These are phyloP conservation scores for Sylvia atricapilla DNA, from an alignment of 2,113 vertebrate genomes.

Conservation along the genomic window DNA sequence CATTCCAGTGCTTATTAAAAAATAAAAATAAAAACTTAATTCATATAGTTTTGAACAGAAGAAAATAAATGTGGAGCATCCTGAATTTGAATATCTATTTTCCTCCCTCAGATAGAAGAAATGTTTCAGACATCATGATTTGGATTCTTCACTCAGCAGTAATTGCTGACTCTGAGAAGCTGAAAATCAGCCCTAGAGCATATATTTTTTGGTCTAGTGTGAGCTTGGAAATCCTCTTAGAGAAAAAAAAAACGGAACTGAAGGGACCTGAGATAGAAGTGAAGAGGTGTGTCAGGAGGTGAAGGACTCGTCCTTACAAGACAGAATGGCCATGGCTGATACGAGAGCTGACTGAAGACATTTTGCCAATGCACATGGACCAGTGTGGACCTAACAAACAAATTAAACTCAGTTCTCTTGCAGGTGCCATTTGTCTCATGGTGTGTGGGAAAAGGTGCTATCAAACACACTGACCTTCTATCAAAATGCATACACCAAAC, in stretches of 20 bases:
- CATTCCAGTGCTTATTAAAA: rapidly evolving
- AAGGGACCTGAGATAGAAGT: not conserved
- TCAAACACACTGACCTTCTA: not conserved
- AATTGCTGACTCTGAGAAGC: not conserved
- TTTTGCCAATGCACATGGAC: not conserved
- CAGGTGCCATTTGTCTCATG: not conserved
- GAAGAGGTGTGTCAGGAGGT: not conserved
- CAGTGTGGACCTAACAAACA: not conserved
- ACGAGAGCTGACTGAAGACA: not conserved
- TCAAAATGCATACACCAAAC: not conserved
- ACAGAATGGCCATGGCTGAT: not conserved
- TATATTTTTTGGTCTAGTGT: not conserved
- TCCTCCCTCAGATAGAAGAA: not conserved
- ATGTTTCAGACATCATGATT: not conserved
- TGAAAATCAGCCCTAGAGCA: not conserved
- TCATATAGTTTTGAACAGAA: not conserved
- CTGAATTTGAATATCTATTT: not conserved
- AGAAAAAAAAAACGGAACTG: not conserved
- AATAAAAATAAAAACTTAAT: not conserved
- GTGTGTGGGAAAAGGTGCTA: not conserved
- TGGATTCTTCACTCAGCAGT: not conserved
- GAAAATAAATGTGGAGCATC: not conserved
- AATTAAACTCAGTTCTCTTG: not conserved
- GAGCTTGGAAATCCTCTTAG: not conserved
- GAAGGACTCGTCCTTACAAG: not conserved